phyloP scores from a whole-genome alignment of 2,113 vertebrate species.

The Seriola rivoliana region DNA sequence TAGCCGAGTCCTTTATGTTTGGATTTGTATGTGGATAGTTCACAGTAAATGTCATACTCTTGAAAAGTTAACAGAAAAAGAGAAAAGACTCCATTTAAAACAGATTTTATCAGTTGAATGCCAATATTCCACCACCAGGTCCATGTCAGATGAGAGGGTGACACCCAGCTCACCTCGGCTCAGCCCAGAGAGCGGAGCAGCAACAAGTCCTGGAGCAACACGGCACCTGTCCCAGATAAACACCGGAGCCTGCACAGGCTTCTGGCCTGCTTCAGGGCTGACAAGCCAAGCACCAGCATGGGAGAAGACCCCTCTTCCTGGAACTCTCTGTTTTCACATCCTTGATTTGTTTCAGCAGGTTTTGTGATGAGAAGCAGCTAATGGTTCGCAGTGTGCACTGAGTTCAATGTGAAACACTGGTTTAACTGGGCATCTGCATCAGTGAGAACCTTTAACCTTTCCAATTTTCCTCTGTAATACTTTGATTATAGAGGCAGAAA shows the following conservation, averaged over 20 bases:
- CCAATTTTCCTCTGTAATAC: not conserved
- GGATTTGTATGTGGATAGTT: no score
- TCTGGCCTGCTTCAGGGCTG: conserved; percentile 42
- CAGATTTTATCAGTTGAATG: not conserved
- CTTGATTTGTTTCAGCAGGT: conserved; percentile 27
- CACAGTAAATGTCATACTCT: no score
- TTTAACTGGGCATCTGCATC: not conserved
- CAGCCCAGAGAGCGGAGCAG: conserved; percentile 7
- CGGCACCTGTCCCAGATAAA: conserved; percentile 63
- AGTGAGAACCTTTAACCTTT: not conserved
- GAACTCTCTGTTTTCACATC: conserved; percentile 52
- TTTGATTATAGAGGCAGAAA: not conserved
- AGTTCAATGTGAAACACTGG: conserved; percentile 7
- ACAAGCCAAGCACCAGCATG: conserved; percentile 55
- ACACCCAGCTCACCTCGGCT: conserved; percentile 60
- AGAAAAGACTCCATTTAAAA: not conserved
- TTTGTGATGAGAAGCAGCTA: conserved; percentile 2
- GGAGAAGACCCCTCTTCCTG: conserved; percentile 49
- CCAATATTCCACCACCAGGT: not conserved
- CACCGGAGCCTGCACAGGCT: conserved; percentile 19
- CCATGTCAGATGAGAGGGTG: conserved; percentile 33
- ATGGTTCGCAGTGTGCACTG: not conserved
- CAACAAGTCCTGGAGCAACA: conserved; percentile 34
- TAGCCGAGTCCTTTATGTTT: no score
- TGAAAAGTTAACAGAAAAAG: not conserved